Conservation (phyloP, 2,113 vertebrate species). For the Gasterosteus aculeatus region DNA sequence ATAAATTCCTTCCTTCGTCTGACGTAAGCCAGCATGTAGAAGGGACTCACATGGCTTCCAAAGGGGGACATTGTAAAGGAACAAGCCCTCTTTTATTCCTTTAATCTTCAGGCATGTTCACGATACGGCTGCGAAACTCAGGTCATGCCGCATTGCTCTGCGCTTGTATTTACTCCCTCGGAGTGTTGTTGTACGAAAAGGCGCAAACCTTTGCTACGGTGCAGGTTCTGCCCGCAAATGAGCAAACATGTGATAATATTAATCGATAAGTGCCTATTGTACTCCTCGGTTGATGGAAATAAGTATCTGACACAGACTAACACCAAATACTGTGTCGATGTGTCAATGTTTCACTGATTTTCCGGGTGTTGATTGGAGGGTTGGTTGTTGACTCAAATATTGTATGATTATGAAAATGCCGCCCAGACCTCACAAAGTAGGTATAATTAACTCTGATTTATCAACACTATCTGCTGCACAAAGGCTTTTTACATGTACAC, state of each 20-base stretch:
- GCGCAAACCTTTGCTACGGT: neutral
- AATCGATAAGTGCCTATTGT: neutral
- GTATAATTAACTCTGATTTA: neutral
- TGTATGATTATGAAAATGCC: neutral
- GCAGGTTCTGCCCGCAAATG: neutral
- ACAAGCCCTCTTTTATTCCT: neutral
- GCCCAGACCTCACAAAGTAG: neutral
- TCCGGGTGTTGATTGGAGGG: slow-evolving; percentile 4
- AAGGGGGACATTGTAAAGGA: neutral
- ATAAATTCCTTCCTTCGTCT: neutral
- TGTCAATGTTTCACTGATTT: slow-evolving; percentile 4
- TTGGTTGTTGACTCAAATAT: neutral
- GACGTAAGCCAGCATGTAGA: neutral
- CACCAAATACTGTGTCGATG: neutral
- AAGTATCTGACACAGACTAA: slow-evolving; percentile 2
- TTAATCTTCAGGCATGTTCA: neutral
- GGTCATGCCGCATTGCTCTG: neutral
- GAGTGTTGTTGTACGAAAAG: neutral
- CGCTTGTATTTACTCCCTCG: neutral
- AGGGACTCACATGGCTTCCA: neutral
- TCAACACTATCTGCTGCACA: neutral
- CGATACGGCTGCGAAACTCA: neutral
- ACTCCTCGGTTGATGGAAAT: neutral
- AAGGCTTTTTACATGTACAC: neutral
- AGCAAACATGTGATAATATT: neutral